Percentiles rank a stretch among this genome's conserved stretches.
Conservation (phyloP, 2,888 invertebrate genomes). For the Lasioglossum calceatum region DNA sequence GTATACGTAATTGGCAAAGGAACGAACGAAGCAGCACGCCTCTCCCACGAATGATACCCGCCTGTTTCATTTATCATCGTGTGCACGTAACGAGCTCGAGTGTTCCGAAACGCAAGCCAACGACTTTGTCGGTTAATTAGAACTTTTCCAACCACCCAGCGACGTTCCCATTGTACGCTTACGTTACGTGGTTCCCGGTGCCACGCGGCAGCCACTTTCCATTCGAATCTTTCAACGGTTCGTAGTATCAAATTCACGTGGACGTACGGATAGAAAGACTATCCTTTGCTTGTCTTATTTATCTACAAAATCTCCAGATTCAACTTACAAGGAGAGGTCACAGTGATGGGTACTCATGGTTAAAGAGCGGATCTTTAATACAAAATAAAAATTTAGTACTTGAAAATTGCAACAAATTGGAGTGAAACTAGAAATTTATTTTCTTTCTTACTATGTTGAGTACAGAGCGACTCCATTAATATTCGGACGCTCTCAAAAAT, state of each 20-base stretch:
- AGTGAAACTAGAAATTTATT: no score
- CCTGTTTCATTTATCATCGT: conserved; percentile 44
- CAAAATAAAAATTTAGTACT: no score
- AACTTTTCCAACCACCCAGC: conserved; percentile 12
- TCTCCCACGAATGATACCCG: conserved; percentile 43
- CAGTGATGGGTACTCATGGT: no score
- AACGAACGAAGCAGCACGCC: conserved; percentile 25
- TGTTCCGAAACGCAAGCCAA: conserved; percentile 14
- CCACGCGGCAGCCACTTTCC: background rate
- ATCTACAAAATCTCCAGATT: no score
- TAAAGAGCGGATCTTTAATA: no score
- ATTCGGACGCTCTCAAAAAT: no score
- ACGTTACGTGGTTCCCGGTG: background rate
- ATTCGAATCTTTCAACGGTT: conserved; percentile 19
- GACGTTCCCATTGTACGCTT: conserved; percentile 4
- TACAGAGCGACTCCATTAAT: no score
- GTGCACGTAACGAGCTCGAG: conserved; percentile 19
- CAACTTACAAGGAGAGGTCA: no score
- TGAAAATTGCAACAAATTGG: no score
- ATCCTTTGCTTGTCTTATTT: no score
- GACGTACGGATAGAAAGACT: background rate
- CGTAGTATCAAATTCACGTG: background rate
- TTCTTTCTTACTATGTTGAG: no score
- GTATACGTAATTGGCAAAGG: conserved; percentile 51
- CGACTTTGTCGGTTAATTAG: conserved; percentile 39